Base-by-base conservation (phyloP, 1,140 invertebrate species). In the Andricus grossulariae region DNA sequence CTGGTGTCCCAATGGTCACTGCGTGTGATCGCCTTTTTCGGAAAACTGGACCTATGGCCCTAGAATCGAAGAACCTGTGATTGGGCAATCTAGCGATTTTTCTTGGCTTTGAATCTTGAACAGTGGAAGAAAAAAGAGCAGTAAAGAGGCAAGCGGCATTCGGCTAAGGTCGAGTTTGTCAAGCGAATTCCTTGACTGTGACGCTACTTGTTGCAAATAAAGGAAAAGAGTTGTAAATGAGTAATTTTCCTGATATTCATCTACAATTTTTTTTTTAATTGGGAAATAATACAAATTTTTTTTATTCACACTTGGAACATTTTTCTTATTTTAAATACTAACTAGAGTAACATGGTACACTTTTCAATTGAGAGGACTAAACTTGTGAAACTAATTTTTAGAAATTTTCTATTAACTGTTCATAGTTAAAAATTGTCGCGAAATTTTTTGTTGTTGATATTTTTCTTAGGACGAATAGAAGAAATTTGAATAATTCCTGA, bases 41-140 rank as follows among this genome's bases (percentile, higher is more conserved):
- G 87, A 86, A 85, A 87, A 84, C 83, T 71, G 74, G 83, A 84
- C 75, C 75, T 77, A 15, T 73, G 76, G 79, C 80, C 80, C 77
- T 82, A 79, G 77, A 75, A 80, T 82, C 77, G 75, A 75, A 83
- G 10, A 83, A 66, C 79, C 75, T 66, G 71, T 60, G 66, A 73
- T 86, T 85, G 79, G 79, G 78, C 79, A 85, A 84, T 85, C 82
- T 75, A 32, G 32, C 15, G 25, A 16, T 10, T 66, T 66, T 66
- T 66, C 60, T 32, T 66, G 60, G 60, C 60, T 66, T 66, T 66
- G 60, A 66, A 39, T 45, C 60, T 66, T 66, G 60, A 66, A 39
- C 5, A n/a, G 15, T 39, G 25, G 32, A 16, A n/a, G 10, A 39
- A 66, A 66, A 66, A 66, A 18, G n/a, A 18, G 57, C 19, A 60